Percentiles rank a stretch among this genome's conserved stretches.
Conservation (phyloP, 2,888 invertebrate species). For the Pterostichus niger region DNA sequence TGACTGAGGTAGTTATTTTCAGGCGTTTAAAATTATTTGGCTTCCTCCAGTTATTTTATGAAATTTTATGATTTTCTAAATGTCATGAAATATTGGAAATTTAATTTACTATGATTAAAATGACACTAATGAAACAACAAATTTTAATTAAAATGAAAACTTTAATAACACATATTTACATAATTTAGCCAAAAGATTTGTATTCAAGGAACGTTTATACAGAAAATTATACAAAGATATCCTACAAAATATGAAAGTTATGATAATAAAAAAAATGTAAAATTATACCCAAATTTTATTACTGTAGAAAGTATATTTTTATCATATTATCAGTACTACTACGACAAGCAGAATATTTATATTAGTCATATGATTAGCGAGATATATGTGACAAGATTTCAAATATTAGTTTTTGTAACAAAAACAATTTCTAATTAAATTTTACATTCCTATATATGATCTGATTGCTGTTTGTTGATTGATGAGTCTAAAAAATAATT, state of each 20-base stretch:
- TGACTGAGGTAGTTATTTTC: constrained; percentile 67
- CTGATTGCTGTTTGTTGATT: too few species aligned
- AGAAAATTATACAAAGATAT: constrained; percentile 7
- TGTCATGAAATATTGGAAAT: not conserved
- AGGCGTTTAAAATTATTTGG: constrained; percentile 61
- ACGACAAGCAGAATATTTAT: constrained; percentile 2
- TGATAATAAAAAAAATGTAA: constrained; percentile 16
- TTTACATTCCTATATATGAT: too few species aligned
- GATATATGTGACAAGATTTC: not conserved
- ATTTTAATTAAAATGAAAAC: not conserved
- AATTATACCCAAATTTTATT: constrained; percentile 28
- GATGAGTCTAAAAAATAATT: too few species aligned
- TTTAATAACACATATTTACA: not conserved
- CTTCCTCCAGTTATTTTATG: constrained; percentile 66
- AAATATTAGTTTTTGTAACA: too few species aligned
- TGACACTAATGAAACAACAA: constrained; percentile 9
- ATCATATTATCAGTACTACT: not conserved
- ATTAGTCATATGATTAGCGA: constrained; percentile 5
- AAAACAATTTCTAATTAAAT: too few species aligned
- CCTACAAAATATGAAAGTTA: constrained; percentile 38
- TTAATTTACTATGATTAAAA: constrained; percentile 1
- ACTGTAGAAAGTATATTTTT: constrained; percentile 14
- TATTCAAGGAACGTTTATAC: not conserved
- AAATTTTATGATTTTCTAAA: constrained; percentile 47
- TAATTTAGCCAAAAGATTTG: not conserved